Percentiles rank a stretch among this genome's conserved stretches.
Evolutionary conservation across 2,797 vertebrate species (phyloP).

Genomic region (Cryptoblepharus egeriae): DNA sequence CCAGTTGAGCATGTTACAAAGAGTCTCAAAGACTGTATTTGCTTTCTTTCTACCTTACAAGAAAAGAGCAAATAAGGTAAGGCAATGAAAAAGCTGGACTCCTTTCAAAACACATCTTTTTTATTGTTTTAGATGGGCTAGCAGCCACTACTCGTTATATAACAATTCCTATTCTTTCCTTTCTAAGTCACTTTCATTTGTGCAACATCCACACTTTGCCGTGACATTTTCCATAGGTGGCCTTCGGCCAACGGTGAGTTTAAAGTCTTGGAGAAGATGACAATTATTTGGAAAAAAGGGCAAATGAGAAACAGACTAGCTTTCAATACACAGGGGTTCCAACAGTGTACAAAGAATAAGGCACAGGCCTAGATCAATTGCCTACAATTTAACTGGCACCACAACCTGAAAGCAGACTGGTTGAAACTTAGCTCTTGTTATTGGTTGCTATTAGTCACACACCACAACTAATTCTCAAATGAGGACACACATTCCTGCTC

Average conservation of each 20-base stretch:
- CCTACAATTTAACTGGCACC: neutral
- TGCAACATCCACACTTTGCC: slow-evolving; percentile 4
- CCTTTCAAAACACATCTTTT: slow-evolving; percentile 22
- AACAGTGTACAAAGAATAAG: neutral
- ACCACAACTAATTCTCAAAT: neutral
- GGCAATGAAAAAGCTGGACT: neutral
- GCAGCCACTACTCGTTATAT: slow-evolving; percentile 1
- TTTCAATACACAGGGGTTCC: neutral
- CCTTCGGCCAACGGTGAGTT: neutral
- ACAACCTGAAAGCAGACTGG: neutral
- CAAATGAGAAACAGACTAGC: neutral
- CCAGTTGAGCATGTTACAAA: neutral
- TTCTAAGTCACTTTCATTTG: neutral
- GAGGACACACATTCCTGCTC: neutral
- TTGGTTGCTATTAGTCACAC: neutral
- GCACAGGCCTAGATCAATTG: no score
- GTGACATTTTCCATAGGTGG: slow-evolving; percentile 26
- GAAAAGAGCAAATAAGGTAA: slow-evolving; percentile 25
- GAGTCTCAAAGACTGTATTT: neutral
- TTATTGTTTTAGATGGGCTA: neutral
- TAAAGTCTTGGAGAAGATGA: neutral
- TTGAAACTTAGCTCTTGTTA: neutral
- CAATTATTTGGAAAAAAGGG: neutral
- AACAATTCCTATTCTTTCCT: slow-evolving; percentile 17
- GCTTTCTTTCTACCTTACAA: neutral